Conservation (phyloP, 2,113 vertebrate genomes). For the Tachysurus vachellii region DNA sequence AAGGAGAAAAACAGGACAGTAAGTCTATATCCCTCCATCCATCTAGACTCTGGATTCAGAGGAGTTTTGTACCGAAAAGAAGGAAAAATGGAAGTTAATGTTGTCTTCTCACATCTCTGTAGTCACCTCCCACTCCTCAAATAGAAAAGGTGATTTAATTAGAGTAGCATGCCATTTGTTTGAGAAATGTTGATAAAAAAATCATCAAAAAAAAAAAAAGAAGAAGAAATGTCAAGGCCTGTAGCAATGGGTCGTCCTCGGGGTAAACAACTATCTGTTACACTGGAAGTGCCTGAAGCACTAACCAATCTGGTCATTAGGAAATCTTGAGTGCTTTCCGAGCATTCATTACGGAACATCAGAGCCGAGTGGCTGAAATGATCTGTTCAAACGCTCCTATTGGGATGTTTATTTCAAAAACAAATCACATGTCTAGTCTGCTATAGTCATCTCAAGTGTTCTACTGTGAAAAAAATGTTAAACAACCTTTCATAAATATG, state of each 20-base stretch:
- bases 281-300: not conserved
- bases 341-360: not conserved
- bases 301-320: not conserved
- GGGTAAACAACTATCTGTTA: conserved; percentile 16
- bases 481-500: not conserved
- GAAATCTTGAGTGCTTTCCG: not conserved
- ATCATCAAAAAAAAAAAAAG: not conserved
- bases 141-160: not conserved
- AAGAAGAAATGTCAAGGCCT: not conserved
- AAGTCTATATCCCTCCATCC: not conserved
- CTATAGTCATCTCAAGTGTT: not conserved
- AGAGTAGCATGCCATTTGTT: not conserved
- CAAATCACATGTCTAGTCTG: not conserved
- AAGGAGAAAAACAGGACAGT: not conserved
- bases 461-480: not conserved
- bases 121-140: not conserved
- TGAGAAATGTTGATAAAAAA: no score
- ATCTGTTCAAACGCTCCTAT: not conserved
- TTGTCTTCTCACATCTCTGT: not conserved
- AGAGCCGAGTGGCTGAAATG: not conserved
- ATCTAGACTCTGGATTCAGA: not conserved
- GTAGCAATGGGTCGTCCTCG: not conserved
- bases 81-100: not conserved
- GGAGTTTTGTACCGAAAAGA: not conserved
- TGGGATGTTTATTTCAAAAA: not conserved